These are phyloP conservation scores for Cryptocephalus primarius DNA, from an alignment of 2,888 invertebrate species.

Conservation along the genomic window DNA sequence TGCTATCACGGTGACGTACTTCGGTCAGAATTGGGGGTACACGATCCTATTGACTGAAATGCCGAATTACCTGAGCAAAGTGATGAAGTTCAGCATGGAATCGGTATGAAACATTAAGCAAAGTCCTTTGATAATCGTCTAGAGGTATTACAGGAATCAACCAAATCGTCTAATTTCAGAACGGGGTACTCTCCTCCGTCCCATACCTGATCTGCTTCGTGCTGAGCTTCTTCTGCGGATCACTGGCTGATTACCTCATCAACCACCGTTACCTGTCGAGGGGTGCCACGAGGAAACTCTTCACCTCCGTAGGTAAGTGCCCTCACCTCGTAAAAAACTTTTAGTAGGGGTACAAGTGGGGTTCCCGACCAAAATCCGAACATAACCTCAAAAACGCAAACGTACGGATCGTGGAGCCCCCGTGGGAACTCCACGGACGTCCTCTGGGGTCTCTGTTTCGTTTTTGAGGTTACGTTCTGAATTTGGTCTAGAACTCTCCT, in stretches of 20 bases:
- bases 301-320: conserved; percentile 39
- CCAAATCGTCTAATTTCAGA: conserved; percentile 33
- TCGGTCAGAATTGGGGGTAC: conserved; percentile 19
- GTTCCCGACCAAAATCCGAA: too few species aligned
- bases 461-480: not conserved
- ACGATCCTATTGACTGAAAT: conserved; percentile 16
- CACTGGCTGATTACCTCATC: conserved; percentile 49
- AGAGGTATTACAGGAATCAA: too few species aligned
- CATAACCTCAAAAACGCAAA: too few species aligned
- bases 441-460: not conserved
- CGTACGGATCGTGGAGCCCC: too few species aligned
- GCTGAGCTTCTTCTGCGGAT: conserved; percentile 43
- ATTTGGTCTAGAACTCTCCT: not conserved
- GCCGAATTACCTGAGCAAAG: conserved; percentile 25
- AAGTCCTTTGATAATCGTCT: too few species aligned
- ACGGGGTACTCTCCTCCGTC: conserved; percentile 54
- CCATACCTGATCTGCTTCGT: conserved; percentile 66
- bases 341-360: too few species aligned
- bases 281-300: conserved; percentile 42
- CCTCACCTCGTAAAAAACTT: too few species aligned
- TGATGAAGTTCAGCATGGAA: conserved; percentile 25
- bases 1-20: conserved; percentile 44
- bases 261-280: conserved; percentile 26
- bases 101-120: conserved; percentile 5
- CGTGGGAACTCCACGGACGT: not conserved